Evolutionary conservation across 2,888 invertebrate species (phyloP).

Genomic region (Fragum whitleyi): DNA sequence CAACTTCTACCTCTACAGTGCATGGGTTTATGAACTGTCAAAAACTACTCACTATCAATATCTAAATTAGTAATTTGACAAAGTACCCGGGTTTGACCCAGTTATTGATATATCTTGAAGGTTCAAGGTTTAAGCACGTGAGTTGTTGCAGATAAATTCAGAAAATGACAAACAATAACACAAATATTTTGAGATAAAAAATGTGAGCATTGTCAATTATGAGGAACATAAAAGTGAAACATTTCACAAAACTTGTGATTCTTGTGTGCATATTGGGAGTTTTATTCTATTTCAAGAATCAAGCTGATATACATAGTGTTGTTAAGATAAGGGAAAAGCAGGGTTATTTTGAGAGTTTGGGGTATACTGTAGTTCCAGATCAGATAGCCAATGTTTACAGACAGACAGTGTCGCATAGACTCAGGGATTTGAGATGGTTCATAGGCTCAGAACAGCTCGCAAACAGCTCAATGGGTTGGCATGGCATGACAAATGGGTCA

Average conservation of each 20-base stretch:
- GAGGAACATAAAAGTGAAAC: constrained; percentile 52
- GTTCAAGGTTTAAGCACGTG: constrained; percentile 20
- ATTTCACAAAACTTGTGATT: constrained; percentile 48
- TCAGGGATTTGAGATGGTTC: constrained; percentile 20
- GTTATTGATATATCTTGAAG: neutral
- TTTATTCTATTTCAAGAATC: constrained; percentile 36
- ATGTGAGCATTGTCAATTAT: neutral
- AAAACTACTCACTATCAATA: neutral
- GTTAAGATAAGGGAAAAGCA: constrained; percentile 11
- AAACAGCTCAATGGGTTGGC: neutral
- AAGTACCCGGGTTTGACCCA: neutral
- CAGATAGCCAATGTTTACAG: constrained; percentile 21
- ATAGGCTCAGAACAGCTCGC: neutral
- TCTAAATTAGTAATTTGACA: no score
- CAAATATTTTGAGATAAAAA: neutral
- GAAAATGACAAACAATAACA: neutral
- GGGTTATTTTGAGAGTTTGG: neutral
- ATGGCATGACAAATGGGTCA: neutral
- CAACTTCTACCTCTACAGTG: neutral
- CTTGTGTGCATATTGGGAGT: constrained; percentile 33
- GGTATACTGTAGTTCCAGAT: constrained; percentile 28
- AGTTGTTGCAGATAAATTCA: neutral
- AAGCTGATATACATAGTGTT: constrained; percentile 31
- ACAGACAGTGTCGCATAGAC: constrained; percentile 18
- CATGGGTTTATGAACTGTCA: neutral